A percentile compares a stretch with the other conserved stretches of the same genome.
Evolutionary conservation across 2,888 invertebrate species (phyloP).

Genomic region (Macrophya alboannulata): DNA sequence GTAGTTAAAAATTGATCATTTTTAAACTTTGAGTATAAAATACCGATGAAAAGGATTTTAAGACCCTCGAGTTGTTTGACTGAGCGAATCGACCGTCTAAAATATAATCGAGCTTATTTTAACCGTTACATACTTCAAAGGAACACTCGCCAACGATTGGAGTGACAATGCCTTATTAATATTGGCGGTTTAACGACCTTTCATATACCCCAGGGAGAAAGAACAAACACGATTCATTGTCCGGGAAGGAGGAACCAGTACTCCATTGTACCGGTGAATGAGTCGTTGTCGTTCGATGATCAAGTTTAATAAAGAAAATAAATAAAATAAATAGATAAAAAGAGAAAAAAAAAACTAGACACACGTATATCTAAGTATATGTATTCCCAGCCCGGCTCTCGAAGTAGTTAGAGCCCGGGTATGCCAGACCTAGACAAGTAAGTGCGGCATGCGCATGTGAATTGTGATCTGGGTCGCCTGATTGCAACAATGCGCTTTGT

Average conservation of each 20-base stretch:
- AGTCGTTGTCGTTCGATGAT: conserved; percentile 45
- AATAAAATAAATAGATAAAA: not conserved
- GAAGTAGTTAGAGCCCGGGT: conserved; percentile 4
- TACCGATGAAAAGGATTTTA: conserved; percentile 20
- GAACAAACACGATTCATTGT: conserved; percentile 53
- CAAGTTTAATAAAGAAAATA: conserved; percentile 15
- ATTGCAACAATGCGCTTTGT: conserved; percentile 75
- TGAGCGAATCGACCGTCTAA: conserved; percentile 33
- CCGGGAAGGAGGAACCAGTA: conserved; percentile 29
- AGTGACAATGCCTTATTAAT: conserved; percentile 55
- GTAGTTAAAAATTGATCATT: not conserved
- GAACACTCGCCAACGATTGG: conserved; percentile 43
- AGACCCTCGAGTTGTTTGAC: conserved; percentile 29
- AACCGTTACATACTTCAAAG: conserved; percentile 52
- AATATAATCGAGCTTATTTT: conserved; percentile 44
- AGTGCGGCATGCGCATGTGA: conserved; percentile 57
- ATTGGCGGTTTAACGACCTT: conserved; percentile 56
- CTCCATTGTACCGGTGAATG: conserved; percentile 40
- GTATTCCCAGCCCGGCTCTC: conserved; percentile 1
- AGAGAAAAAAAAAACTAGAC: not conserved
- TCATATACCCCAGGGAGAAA: conserved; percentile 43
- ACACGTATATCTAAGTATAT: not conserved
- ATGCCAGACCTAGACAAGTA: conserved; percentile 11
- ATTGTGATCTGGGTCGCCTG: conserved; percentile 72
- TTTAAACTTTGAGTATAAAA: not conserved